Conservation (phyloP, 2,797 vertebrate genomes). For the Acanthurus leucopareius region DNA sequence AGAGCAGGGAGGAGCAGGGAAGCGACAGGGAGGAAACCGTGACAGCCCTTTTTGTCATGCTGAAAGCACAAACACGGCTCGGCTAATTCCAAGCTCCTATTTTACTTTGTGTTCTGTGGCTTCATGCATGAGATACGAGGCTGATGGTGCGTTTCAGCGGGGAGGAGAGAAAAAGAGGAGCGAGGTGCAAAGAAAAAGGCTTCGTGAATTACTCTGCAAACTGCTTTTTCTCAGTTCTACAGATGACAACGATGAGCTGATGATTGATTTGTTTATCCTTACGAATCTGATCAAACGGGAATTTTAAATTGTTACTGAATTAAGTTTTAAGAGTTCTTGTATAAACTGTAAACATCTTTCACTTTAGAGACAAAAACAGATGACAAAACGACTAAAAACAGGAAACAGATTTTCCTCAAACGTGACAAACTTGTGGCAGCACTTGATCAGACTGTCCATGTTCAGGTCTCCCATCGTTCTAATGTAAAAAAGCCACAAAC, state of each 20-base stretch:
- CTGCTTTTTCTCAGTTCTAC: no score
- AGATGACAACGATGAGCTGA: no score
- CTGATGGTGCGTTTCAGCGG: constrained; percentile 27
- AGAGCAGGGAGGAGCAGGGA: constrained; percentile 5
- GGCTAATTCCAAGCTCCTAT: constrained; percentile 14
- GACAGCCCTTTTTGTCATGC: constrained; percentile 50
- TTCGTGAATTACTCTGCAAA: no score
- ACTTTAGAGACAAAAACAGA: not conserved
- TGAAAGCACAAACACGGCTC: constrained; percentile 48
- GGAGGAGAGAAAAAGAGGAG: constrained; percentile 10
- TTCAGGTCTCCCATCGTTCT: no score
- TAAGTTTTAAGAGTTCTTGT: not conserved
- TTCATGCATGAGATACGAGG: constrained; percentile 59
- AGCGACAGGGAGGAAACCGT: constrained; percentile 36
- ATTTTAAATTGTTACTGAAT: no score
- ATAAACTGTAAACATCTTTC: not conserved
- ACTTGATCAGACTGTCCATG: not conserved
- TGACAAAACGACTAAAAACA: not conserved
- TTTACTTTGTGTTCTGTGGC: constrained; percentile 37
- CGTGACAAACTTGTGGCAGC: not conserved
- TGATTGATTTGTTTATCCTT: no score
- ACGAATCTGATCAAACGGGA: no score
- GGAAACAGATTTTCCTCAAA: not conserved
- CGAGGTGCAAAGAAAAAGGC: constrained; percentile 21
- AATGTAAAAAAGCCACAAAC: no score